These are phyloP conservation scores for Notechis scutatus DNA, from an alignment of 2,113 vertebrate genomes.

Conservation along the genomic window DNA sequence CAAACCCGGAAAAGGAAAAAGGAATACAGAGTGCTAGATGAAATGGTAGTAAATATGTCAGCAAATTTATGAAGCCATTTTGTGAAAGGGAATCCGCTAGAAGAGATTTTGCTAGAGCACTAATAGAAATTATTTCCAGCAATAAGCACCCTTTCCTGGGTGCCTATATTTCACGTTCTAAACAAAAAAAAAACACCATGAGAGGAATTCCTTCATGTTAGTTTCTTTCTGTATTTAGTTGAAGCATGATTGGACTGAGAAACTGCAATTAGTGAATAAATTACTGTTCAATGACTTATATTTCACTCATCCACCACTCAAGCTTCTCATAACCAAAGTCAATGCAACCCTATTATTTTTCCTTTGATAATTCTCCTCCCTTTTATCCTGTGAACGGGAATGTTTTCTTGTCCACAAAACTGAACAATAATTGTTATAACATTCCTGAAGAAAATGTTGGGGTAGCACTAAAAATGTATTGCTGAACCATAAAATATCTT, in stretches of 20 bases:
- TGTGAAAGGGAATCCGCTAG: background rate
- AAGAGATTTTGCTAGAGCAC: background rate
- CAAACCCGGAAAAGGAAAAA: background rate
- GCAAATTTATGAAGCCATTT: background rate
- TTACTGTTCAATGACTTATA: background rate
- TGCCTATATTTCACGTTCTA: background rate
- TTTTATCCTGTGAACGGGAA: background rate
- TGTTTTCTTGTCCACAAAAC: background rate
- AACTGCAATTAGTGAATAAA: background rate
- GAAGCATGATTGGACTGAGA: background rate
- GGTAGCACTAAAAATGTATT: background rate
- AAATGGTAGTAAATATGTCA: background rate
- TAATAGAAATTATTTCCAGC: background rate
- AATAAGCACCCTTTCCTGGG: background rate
- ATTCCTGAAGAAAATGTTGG: background rate
- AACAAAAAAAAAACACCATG: background rate
- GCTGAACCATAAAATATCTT: background rate
- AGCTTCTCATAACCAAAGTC: background rate
- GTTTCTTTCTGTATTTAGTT: background rate
- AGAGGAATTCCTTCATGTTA: background rate
- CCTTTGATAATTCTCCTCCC: background rate
- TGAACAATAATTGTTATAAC: background rate
- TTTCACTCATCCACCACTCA: background rate
- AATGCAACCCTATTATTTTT: background rate
- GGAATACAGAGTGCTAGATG: background rate